Evolutionary conservation across 2,113 vertebrate genomes (phyloP), one percentile per base, ranked within the genome.

Genomic region (Parus major): DNA sequence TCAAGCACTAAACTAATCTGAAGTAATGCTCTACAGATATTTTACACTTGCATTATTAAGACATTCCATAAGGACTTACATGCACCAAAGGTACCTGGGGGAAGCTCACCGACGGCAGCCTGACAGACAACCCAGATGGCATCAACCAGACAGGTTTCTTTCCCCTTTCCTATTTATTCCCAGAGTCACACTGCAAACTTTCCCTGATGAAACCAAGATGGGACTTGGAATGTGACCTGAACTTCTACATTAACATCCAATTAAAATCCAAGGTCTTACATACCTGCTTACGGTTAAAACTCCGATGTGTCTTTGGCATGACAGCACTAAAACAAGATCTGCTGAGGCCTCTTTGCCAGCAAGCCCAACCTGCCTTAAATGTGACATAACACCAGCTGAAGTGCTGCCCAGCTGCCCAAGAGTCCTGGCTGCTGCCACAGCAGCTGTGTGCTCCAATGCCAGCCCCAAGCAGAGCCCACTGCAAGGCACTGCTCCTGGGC

Each of bases 321-420:
- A 44, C 13, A 49, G 36, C 50, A n/a, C 35, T 21, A 12, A 33
- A 36, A 49, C 46, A 65, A 36, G 21, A 41, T 19, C 46, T 81
- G 24, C 35, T 42, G 60, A 47, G 7, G 17, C 5, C 39, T n/a
- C 15, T 3, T 15, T 70, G 70, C 33, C 55, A 70, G 59, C 21
- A n/a, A 60, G 55, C 23, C 23, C 18, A 6, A 2, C 11, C 8
- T 25, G 33, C 65, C 42, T 39, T 25, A 24, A 46, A 28, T 3
- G 2, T 17, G 60, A 4, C 18, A 2, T 0, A 5, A 3, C 2
- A 36, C 0, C 69, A 56, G 60, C 22, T 57, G 52, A 24, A 49
- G 29, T 11, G 52, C 42, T 49, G 82, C 29, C 49, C 59, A 28
- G 28, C 49, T 64, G 69, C n/a, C 50, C 70, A 15, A 15, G 59